Conservation (phyloP, 2,113 vertebrate species). For the Lonchura striata region DNA sequence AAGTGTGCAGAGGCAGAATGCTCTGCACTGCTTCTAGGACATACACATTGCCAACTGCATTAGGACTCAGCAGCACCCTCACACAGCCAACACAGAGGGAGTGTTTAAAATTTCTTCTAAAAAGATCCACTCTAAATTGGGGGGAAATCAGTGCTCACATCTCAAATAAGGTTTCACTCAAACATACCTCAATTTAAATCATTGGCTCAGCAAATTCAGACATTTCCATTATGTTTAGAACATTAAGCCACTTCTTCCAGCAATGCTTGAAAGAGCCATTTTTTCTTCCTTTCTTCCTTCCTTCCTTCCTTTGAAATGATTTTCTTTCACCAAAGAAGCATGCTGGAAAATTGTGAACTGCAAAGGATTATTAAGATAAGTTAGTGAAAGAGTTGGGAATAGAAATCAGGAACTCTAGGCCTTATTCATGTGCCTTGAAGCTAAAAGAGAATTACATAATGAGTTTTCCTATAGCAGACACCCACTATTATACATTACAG, state of each 20-base stretch:
- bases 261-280: background rate
- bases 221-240: background rate
- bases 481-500: background rate
- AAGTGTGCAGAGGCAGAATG: background rate
- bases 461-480: background rate
- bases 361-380: constrained; percentile 19
- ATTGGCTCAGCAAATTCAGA: background rate
- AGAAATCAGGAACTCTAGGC: background rate
- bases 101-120: background rate
- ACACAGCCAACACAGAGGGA: background rate
- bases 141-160: background rate
- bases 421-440: background rate
- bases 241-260: background rate
- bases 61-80: background rate
- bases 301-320: background rate
- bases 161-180: background rate
- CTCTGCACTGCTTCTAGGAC: background rate
- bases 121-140: background rate
- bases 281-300: background rate
- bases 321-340: background rate
- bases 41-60: background rate
- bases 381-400: background rate
- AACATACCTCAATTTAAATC: background rate
- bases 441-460: background rate
- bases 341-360: background rate